Conservation (phyloP, 1,140 invertebrate genomes). For the Microplitis mediator region DNA sequence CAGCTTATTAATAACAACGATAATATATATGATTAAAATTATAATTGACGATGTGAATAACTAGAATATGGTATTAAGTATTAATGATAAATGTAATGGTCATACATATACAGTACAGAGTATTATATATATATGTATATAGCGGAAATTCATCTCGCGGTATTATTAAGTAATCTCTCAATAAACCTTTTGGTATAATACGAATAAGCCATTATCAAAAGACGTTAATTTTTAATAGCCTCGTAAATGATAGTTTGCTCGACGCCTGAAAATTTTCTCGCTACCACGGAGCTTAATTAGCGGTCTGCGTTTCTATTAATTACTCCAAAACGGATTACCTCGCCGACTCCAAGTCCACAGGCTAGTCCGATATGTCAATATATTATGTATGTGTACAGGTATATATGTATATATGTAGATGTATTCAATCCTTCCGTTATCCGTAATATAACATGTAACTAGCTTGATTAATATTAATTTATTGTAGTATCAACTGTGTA, state of each 20-base stretch:
- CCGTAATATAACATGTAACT: no score
- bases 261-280: neutral
- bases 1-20: no score
- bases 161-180: conserved; percentile 26
- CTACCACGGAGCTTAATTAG: neutral
- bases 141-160: conserved; percentile 27
- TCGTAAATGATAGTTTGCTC: conserved; percentile 11
- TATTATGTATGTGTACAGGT: neutral
- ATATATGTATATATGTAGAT: neutral
- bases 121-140: neutral
- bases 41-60: no score
- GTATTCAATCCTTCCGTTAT: no score
- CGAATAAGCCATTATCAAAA: conserved; percentile 25
- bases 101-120: neutral
- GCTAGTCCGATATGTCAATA: neutral
- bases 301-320: neutral
- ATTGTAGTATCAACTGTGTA: no score
- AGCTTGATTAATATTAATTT: no score
- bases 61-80: no score
- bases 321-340: neutral
- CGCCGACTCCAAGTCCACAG: neutral
- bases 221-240: conserved; percentile 32
- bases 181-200: conserved; percentile 23
- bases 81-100: no score
- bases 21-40: no score